A percentile compares a stretch with the other conserved stretches of the same genome.
Conservation (phyloP, 2,113 vertebrate genomes). For the Lampris incognitus region DNA sequence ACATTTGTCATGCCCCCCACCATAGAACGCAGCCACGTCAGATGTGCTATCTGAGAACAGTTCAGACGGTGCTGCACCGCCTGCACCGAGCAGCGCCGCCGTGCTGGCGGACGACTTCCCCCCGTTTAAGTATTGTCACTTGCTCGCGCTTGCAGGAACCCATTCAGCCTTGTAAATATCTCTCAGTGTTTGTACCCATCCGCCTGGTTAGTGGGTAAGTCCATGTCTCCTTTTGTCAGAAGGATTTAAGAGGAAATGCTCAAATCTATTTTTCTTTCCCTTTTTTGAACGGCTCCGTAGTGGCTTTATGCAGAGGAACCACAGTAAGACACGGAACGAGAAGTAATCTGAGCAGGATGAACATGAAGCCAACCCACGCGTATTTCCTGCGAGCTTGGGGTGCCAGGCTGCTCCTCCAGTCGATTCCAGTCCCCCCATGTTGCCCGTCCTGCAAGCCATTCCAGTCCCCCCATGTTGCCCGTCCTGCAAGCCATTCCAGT, state of each 20-base stretch:
- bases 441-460: too few species aligned
- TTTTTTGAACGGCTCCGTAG: conserved; percentile 62
- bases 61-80: conserved; percentile 19
- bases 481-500: too few species aligned
- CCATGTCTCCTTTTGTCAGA: conserved; percentile 75
- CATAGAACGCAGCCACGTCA: conserved; percentile 24
- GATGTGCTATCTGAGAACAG: conserved; percentile 27
- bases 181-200: conserved; percentile 68
- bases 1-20: conserved; percentile 6
- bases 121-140: conserved; percentile 26
- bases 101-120: conserved; percentile 1
- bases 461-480: too few species aligned
- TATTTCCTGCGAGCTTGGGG: conserved; percentile 18
- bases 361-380: conserved; percentile 14
- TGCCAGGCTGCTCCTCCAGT: conserved; percentile 1
- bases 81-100: conserved; percentile 14
- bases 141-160: conserved; percentile 39
- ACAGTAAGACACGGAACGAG: conserved; percentile 12
- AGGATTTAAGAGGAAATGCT: conserved; percentile 60
- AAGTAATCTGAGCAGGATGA: conserved; percentile 36
- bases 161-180: conserved; percentile 84
- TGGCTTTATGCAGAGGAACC: conserved; percentile 55
- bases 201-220: conserved; percentile 72
- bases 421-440: too few species aligned
- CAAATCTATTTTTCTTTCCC: conserved; percentile 17